Evolutionary conservation across 2,113 vertebrate species (phyloP), one percentile per base, ranked within the genome.

Genomic region (Synchiropus splendidus): DNA sequence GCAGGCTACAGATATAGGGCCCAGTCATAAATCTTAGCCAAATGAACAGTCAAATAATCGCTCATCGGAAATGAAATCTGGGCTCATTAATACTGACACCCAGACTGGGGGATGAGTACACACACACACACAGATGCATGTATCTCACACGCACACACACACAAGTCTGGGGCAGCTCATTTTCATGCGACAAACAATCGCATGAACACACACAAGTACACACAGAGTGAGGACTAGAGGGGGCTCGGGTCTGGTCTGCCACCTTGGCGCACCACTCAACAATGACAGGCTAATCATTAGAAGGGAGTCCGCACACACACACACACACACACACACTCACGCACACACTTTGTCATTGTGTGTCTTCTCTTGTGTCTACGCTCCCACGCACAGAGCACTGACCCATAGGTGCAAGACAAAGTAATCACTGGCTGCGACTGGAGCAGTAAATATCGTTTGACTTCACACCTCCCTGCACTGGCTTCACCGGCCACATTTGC

Each of bases 41-140:
- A 94, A 92, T 91, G 91, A 96, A 89, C 89, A 89, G 88, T 93
- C 89, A 90, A 92, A 94, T 94, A 89, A 92, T 94, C 88, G 87
- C 86, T 92, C 89, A 91, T 95, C 89, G 88, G 87, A 93, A 93
- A 95, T 93, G 89, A 94, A 93, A 93, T 91, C 90, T 91, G 87
- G 89, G 88, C 89, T 90, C 89, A 95, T 92, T 93, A 91, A 91
- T 88, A 89, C 86, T 81, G 88, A 88, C 81, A 83, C 81, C 51
- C 86, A 89, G 85, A 83, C 83, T 88, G 82, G 78, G 80, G 15
- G 33, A 48, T 33, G 45, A 64, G 13, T 33, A 53, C 27, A 56
- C 54, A 61, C 60, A 51, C 55, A 61, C 45, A 48, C 58, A 48
- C 16, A 37, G 21, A 27, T 27, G 21, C 21, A 27, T 27, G 21